Base-by-base conservation (phyloP, 1,140 invertebrate genomes). In the Elysia chlorotica region DNA sequence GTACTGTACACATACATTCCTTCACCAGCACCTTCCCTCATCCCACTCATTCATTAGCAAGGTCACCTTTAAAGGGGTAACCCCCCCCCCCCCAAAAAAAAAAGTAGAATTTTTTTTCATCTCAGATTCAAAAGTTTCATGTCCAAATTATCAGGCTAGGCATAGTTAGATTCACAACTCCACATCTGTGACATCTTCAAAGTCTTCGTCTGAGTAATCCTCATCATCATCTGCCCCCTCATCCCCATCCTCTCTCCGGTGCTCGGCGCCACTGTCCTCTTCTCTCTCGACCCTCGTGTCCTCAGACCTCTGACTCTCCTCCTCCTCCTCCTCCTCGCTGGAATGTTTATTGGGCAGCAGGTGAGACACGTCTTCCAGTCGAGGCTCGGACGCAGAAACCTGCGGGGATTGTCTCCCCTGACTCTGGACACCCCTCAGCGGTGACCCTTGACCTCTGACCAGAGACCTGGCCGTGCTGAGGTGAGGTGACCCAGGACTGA, bases 281-380 rank as follows among this genome's bases (percentile, higher is more conserved):
- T 81, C 78, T 31, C 78, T 78, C 2, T 81, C 77, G 25, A 80
- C 74, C 56, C 73, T 65, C n/a, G 70, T 70, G 25, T 73, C 48
- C 36, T 76, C 65, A 59, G 65, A 66, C 17, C 63, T 14, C 1
- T 62, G 19, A 35, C 31, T 35, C 23, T 35, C 25, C 59, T 62
- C 31, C 3, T 17, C 14, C 23, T 36, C 6, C 2, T n/a, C 37
- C 37, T 65, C 63, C 1, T 41, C 63, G 14, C n/a, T 38, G 17
- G 37, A 36, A 65, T 2, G 14, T 10, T n/a, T n/a, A n/a, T n/a
- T n/a, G n/a, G n/a, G n/a, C n/a, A 65, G 63, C 31, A 68, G 31
- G n/a, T 56, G 48, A 31, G 66, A 65, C 35, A 65, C 28, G 28
- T 65, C 23, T 2, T 65, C 63, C 23, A 65, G 25, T 6, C 23